Conservation (phyloP, 2,797 vertebrate species). For the Argya squamiceps region DNA sequence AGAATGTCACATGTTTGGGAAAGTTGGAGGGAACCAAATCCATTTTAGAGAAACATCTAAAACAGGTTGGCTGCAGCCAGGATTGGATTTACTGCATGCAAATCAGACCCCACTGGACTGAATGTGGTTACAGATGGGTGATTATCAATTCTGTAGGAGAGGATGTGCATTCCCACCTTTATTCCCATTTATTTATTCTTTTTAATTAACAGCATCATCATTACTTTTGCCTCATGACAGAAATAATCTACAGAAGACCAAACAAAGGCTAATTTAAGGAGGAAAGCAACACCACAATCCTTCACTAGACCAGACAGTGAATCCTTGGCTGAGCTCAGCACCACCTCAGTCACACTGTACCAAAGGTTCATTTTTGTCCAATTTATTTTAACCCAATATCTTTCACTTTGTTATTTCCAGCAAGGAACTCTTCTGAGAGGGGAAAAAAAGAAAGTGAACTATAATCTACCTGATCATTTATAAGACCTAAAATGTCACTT, state of each 20-base stretch:
- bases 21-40: not conserved
- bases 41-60: not conserved
- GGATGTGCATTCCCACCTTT: not conserved
- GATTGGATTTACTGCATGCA: not conserved
- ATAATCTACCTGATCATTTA: not conserved
- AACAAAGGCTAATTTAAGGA: not conserved
- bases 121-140: accelerated
- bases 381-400: not conserved
- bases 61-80: not conserved
- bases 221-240: not conserved
- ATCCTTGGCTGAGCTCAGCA: not conserved
- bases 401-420: not conserved
- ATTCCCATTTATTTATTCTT: not conserved
- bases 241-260: not conserved
- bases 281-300: accelerated
- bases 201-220: not conserved
- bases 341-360: accelerated
- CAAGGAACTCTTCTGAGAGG: not conserved
- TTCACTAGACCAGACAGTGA: accelerated
- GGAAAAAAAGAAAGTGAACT: not conserved
- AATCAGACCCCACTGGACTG: not conserved
- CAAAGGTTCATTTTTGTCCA: not conserved
- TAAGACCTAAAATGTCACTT: not conserved
- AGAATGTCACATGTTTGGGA: not conserved
- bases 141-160: not conserved